Conservation (phyloP, 2,888 invertebrate genomes). For the Cephus spinipes region DNA sequence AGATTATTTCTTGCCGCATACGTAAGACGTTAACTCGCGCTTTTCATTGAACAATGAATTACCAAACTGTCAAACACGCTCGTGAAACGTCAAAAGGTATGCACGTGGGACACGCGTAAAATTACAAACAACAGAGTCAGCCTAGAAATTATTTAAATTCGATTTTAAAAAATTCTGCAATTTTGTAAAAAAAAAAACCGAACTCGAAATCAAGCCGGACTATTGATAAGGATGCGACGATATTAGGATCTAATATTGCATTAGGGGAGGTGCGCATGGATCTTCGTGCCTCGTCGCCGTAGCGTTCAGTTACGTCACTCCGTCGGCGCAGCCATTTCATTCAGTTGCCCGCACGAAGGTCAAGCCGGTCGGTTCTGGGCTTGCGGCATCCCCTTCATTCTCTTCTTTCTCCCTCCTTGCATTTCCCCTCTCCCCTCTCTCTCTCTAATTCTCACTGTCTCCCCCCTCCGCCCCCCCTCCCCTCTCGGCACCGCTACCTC, state of each 20-base stretch:
- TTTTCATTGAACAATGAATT: background rate
- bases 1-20: background rate
- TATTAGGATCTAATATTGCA: background rate
- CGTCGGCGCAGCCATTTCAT: conserved; percentile 55
- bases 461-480: background rate
- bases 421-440: conserved; percentile 19
- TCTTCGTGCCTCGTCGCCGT: background rate
- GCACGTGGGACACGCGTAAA: background rate
- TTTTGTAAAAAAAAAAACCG: too few species aligned
- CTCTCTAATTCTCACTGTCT: conserved; percentile 24
- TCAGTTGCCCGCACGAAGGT: conserved; percentile 62
- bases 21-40: background rate
- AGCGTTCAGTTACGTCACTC: conserved; percentile 53
- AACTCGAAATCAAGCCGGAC: background rate
- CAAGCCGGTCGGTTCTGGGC: conserved; percentile 54
- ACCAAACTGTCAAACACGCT: too few species aligned
- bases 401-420: conserved; percentile 21
- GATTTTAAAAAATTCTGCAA: background rate
- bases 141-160: background rate
- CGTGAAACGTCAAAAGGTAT: background rate
- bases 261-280: background rate
- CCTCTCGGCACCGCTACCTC: background rate
- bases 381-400: conserved; percentile 30
- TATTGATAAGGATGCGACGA: background rate
- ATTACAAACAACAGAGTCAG: rapidly evolving